Conservation (phyloP, 2,888 invertebrate species). For the Lochmaea crataegi region DNA sequence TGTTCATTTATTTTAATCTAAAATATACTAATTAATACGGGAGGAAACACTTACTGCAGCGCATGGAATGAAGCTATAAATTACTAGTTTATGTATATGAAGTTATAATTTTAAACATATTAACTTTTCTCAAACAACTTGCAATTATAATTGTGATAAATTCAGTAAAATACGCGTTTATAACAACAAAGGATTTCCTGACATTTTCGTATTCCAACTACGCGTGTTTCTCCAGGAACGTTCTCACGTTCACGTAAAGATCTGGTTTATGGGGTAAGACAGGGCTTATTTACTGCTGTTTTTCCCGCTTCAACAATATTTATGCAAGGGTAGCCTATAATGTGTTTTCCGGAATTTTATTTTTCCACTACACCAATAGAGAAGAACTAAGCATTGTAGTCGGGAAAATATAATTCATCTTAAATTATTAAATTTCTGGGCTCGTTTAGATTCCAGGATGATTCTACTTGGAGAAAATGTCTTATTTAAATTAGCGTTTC, state of each 20-base stretch:
- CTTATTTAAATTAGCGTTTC: background rate
- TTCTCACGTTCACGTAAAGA: constrained; percentile 34
- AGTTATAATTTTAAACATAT: background rate
- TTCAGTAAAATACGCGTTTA: constrained; percentile 25
- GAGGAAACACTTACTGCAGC: background rate
- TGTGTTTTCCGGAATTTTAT: constrained; percentile 33
- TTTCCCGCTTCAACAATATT: constrained; percentile 34
- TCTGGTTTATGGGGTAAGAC: constrained; percentile 32
- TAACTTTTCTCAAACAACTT: background rate
- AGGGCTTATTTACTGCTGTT: constrained; percentile 33
- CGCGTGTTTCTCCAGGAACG: constrained; percentile 28
- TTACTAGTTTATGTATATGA: background rate
- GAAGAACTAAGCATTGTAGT: constrained; percentile 21
- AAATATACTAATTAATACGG: background rate
- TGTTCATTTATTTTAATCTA: background rate
- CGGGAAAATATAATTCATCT: constrained; percentile 26
- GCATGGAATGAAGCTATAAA: background rate
- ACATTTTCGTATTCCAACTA: constrained; percentile 17
- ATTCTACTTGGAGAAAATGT: background rate
- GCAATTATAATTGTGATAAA: constrained; percentile 16
- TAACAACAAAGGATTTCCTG: constrained; percentile 25
- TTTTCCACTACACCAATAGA: constrained; percentile 31
- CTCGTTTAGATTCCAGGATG: constrained; percentile 5
- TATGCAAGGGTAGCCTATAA: constrained; percentile 32
- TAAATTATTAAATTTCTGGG: constrained; percentile 26